phyloP scores from a whole-genome alignment of 2,113 vertebrate species.

The Erythrolamprus reginae region DNA sequence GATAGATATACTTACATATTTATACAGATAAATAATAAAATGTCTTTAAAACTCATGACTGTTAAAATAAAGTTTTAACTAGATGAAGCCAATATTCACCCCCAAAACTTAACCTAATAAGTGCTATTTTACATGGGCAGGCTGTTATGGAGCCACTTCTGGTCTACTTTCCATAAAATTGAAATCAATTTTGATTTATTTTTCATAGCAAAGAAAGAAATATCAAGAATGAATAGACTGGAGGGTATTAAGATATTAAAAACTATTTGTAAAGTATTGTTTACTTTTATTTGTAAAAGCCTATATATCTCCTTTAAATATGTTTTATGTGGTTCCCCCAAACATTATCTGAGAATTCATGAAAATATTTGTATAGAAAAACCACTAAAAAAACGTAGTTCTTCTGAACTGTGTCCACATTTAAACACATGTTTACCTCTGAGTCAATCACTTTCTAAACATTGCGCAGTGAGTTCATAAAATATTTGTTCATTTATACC shows the following conservation, averaged over 20 bases:
- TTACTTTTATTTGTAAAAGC: not conserved
- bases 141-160: conserved; percentile 14
- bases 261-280: conserved; percentile 27
- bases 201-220: conserved; percentile 16
- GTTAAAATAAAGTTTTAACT: not conserved
- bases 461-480: conserved; percentile 46
- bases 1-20: not conserved
- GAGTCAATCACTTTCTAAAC: conserved; percentile 18
- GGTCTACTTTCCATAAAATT: rapidly evolving
- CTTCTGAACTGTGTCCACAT: not conserved
- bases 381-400: conserved; percentile 15
- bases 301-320: rapidly evolving
- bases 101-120: not conserved
- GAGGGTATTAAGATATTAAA: conserved; percentile 9
- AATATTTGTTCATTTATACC: conserved; percentile 48
- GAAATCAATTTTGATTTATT: conserved; percentile 8
- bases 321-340: not conserved
- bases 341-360: conserved; percentile 13
- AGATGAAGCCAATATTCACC: not conserved
- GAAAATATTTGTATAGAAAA: not conserved
- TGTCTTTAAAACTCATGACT: not conserved
- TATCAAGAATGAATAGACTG: not conserved
- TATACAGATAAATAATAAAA: not conserved
- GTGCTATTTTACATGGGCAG: not conserved
- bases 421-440: not conserved